phyloP scores from a whole-genome alignment of 2,888 invertebrate genomes.

The Drosophila suboccidentalis region DNA sequence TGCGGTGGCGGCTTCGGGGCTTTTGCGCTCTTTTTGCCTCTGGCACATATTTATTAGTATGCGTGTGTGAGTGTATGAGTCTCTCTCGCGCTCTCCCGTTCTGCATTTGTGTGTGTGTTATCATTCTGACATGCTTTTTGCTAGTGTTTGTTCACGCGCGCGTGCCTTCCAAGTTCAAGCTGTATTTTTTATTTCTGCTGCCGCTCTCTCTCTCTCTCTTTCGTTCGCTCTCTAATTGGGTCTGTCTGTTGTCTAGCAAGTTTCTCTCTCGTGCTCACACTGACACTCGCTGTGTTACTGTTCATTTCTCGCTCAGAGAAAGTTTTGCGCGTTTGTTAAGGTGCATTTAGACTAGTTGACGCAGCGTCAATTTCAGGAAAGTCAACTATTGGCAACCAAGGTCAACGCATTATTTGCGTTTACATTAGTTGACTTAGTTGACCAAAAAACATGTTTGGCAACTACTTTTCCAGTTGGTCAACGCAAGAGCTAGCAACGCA shows the following conservation, averaged over 20 bases:
- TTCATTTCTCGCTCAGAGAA: slow-evolving; percentile 66
- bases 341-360: too few species aligned
- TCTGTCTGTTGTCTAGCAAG: slow-evolving; percentile 37
- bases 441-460: too few species aligned
- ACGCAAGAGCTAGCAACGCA: too few species aligned
- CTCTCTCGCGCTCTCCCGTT: too few species aligned
- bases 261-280: slow-evolving; percentile 17
- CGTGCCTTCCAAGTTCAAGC: slow-evolving; percentile 79
- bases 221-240: slow-evolving; percentile 29
- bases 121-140: slow-evolving; percentile 76
- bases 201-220: slow-evolving; percentile 17
- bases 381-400: too few species aligned
- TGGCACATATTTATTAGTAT: slow-evolving; percentile 45
- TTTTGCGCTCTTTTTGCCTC: slow-evolving; percentile 52
- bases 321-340: slow-evolving; percentile 80
- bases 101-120: too few species aligned
- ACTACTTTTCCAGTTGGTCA: too few species aligned
- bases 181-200: slow-evolving; percentile 34
- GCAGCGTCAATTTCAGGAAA: too few species aligned
- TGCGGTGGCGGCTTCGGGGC: slow-evolving; percentile 33
- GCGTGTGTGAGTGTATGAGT: too few species aligned
- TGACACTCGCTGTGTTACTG: slow-evolving; percentile 40
- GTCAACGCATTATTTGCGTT: too few species aligned
- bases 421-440: too few species aligned
- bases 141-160: slow-evolving; percentile 79